phyloP scores from a whole-genome alignment of 2,888 invertebrate genomes.

The Hartigia nigra region DNA sequence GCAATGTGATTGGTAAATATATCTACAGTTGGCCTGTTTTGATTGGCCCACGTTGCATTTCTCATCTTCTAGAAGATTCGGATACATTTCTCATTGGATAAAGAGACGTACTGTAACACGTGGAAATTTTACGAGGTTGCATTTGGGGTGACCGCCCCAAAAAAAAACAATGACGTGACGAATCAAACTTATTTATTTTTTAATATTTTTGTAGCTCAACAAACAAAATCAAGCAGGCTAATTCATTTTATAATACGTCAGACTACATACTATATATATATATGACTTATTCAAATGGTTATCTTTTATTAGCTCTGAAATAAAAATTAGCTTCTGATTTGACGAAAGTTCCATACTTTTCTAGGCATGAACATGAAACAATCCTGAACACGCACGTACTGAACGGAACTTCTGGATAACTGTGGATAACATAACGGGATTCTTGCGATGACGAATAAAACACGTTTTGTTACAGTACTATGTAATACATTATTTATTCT shows the following conservation, averaged over 20 bases:
- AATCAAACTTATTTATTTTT: background rate
- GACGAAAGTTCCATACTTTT: background rate
- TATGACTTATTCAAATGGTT: background rate
- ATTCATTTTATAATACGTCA: background rate
- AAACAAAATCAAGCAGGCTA: background rate
- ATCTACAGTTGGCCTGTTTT: constrained; percentile 70
- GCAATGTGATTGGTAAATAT: constrained; percentile 68
- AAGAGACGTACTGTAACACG: constrained; percentile 7
- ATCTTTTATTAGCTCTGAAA: background rate
- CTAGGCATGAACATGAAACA: background rate
- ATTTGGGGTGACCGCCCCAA: background rate
- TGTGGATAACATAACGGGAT: background rate
- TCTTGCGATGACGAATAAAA: background rate
- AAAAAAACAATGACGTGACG: background rate
- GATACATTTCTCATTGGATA: constrained; percentile 5
- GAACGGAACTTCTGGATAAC: background rate
- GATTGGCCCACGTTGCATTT: constrained; percentile 77
- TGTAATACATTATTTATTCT: background rate
- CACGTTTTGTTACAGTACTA: background rate
- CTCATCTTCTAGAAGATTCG: constrained; percentile 20
- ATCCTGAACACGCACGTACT: background rate
- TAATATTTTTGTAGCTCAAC: background rate
- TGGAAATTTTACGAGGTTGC: constrained; percentile 8
- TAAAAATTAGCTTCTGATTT: no score
- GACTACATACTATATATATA: background rate